Conservation (phyloP, 2,797 vertebrate genomes). For the Sebastes glaucus region DNA sequence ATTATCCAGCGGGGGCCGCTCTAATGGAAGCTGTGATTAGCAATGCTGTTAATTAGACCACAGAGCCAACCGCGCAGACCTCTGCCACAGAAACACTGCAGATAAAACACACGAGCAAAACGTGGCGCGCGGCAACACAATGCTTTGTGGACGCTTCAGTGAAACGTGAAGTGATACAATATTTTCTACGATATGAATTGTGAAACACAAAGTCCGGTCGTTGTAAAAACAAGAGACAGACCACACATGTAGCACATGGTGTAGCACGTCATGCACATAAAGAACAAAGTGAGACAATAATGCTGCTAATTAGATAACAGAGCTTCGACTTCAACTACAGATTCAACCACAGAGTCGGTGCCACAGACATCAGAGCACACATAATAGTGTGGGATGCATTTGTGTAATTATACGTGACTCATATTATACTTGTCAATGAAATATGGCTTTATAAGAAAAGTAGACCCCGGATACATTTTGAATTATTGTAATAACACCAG, state of each 20-base stretch:
- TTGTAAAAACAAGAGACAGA: constrained; percentile 11
- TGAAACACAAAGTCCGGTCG: constrained; percentile 19
- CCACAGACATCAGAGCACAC: constrained; percentile 6
- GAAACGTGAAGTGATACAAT: constrained; percentile 44
- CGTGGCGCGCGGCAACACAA: constrained; percentile 26
- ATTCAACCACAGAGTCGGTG: constrained; percentile 28
- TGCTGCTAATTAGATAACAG: constrained; percentile 61
- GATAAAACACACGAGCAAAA: constrained; percentile 56
- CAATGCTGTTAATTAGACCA: constrained; percentile 84
- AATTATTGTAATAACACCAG: not conserved
- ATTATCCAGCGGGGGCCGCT: constrained; percentile 80
- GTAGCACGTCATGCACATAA: constrained; percentile 15
- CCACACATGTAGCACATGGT: constrained; percentile 39
- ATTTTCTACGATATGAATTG: constrained; percentile 21
- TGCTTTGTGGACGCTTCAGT: constrained; percentile 44
- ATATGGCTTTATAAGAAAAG: not conserved
- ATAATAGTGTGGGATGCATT: constrained; percentile 4
- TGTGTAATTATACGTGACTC: constrained; percentile 8
- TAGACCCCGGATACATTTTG: not conserved
- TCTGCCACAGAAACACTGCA: constrained; percentile 60
- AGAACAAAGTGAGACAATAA: constrained; percentile 58
- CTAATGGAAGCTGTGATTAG: constrained; percentile 84
- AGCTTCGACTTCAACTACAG: constrained; percentile 28
- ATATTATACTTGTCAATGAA: constrained; percentile 13
- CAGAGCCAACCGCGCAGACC: constrained; percentile 74